phyloP scores from a whole-genome alignment of 2,888 invertebrate species.

The Ctenicera cuprea region DNA sequence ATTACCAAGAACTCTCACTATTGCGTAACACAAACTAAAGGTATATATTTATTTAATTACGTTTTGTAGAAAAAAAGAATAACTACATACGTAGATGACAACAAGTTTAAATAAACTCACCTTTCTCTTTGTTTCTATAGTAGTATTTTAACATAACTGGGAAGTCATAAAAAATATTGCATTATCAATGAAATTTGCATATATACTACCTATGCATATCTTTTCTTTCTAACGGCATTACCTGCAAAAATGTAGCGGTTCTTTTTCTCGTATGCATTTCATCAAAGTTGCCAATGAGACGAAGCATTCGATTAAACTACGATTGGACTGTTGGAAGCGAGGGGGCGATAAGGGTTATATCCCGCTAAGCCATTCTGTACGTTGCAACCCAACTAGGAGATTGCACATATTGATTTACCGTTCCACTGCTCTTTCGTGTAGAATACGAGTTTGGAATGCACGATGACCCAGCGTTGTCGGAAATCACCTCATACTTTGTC shows the following conservation, averaged over 20 bases:
- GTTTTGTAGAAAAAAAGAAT: too few species aligned
- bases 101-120: neutral
- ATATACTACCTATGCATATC: neutral
- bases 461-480: slow-evolving; percentile 38
- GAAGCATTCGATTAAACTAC: neutral
- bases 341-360: slow-evolving; percentile 13
- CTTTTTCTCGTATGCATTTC: neutral
- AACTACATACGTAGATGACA: too few species aligned
- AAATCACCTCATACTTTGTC: slow-evolving; percentile 38
- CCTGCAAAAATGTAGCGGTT: neutral
- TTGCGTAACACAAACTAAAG: too few species aligned
- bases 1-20: too few species aligned
- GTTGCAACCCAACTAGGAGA: slow-evolving; percentile 7
- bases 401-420: slow-evolving; percentile 59
- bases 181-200: neutral
- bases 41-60: too few species aligned
- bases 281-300: slow-evolving; percentile 6
- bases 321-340: slow-evolving; percentile 1
- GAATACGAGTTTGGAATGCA: slow-evolving; percentile 48
- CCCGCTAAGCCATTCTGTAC: neutral
- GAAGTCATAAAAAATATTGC: too few species aligned
- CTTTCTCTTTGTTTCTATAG: neutral
- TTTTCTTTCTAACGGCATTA: neutral
- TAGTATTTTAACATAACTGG: neutral
- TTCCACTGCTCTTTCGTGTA: slow-evolving; percentile 45